Evolutionary conservation across 2,888 invertebrate species (phyloP).

Genomic region (Rapana venosa): DNA sequence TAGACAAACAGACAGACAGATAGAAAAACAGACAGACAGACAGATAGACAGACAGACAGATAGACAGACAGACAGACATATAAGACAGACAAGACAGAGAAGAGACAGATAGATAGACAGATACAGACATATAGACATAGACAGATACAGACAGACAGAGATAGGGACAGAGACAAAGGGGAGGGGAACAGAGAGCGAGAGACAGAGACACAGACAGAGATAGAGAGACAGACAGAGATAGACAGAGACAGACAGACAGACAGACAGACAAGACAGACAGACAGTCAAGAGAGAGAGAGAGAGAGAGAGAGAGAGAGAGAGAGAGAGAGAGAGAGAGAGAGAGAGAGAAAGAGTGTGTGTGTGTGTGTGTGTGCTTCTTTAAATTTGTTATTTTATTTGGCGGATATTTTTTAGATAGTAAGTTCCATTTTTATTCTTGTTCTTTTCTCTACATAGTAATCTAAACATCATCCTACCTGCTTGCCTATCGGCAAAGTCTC

Average conservation of each 20-base stretch:
- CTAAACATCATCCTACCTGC: no score
- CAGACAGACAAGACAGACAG: neutral
- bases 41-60: neutral
- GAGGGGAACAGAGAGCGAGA: neutral
- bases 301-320: neutral
- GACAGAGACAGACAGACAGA: neutral
- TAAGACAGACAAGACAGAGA: neutral
- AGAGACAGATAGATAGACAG: no score
- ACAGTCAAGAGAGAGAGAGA: neutral
- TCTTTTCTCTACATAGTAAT: no score
- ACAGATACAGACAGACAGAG: neutral
- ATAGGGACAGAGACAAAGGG: neutral
- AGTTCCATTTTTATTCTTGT: no score
- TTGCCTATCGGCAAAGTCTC: no score
- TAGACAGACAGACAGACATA: neutral
- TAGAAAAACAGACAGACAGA: neutral
- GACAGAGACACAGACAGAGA: neutral
- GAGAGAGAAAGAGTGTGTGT: neutral
- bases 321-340: neutral
- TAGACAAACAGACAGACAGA: neutral
- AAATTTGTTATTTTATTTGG: no score
- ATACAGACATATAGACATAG: no score
- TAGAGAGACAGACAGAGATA: neutral
- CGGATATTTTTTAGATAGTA: no score
- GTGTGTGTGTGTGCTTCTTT: neutral